Evolutionary conservation across 2,888 invertebrate genomes (phyloP).

Genomic region (Melieria picta): DNA sequence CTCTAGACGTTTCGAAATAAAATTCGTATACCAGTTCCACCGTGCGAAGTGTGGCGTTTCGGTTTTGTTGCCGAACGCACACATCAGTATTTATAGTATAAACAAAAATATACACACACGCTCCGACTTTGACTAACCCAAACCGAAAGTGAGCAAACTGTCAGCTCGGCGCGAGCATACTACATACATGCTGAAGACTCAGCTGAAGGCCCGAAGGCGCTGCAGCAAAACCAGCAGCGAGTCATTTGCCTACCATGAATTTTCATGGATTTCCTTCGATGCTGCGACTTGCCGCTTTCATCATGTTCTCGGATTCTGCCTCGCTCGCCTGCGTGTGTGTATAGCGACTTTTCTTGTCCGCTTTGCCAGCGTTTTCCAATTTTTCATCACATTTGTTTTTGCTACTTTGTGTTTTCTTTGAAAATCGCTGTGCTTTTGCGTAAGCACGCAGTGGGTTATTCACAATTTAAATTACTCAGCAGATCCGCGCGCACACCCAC

Average conservation of each 20-base stretch:
- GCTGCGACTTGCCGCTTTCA: neutral
- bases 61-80: conserved; percentile 41
- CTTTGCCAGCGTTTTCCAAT: conserved; percentile 13
- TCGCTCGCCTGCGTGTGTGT: conserved; percentile 2
- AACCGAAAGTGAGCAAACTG: conserved; percentile 3
- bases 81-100: conserved; percentile 60
- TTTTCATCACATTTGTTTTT: conserved; percentile 15
- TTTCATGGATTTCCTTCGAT: conserved; percentile 41
- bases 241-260: conserved; percentile 26
- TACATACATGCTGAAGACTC: conserved; percentile 42
- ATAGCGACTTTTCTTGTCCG: conserved; percentile 5
- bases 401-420: conserved; percentile 7
- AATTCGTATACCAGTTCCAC: no score
- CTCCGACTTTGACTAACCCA: conserved; percentile 17
- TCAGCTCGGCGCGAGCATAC: conserved; percentile 41
- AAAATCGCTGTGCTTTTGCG: conserved; percentile 23
- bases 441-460: conserved; percentile 31
- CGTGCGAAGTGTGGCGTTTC: conserved; percentile 5
- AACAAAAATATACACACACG: conserved; percentile 49
- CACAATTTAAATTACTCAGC: conserved; percentile 22
- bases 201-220: conserved; percentile 26
- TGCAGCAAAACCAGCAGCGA: conserved; percentile 5
- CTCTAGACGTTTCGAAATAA: no score
- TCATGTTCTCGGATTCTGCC: neutral
- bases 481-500: neutral